Base-by-base conservation (phyloP, 1,140 invertebrate species). In the Drosophila sproati region DNA sequence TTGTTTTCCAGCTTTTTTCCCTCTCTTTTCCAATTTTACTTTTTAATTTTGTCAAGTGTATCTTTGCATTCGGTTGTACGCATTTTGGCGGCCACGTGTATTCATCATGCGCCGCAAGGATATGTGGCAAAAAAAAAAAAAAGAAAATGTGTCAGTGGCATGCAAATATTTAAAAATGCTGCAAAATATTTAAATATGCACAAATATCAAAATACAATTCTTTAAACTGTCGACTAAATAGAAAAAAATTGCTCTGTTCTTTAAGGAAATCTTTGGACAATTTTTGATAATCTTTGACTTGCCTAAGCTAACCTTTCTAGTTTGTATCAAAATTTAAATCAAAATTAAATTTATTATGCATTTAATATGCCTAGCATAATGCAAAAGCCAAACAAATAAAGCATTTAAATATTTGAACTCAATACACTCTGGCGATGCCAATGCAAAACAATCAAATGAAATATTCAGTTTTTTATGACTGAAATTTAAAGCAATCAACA, bases 81-180 rank as follows among this genome's bases (percentile, higher is more conserved):
- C 50, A 4, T 52, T 55, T 57, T 39, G 28, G 32, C 37, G 50
- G 64, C 48, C 50, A 68, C 55, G 47, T 67, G 69, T 45, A 52
- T 57, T 73, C 20, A 20, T 52, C 59, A 59, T 67, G 63, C 60
- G 63, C 70, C 55, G 70, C 70, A 73, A 68, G 62, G 52, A 68
- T 32, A 54, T 59, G 45, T 73, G 63, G 60, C 68, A 54, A 64
- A 55, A 47, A 57, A 64, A 62, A 47, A 57, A 63, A 63, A 54
- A n/a, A n/a, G n/a, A n/a, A n/a, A n/a, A n/a, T 69, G 51, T 70
- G 67, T 51, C 56, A 35, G 37, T 37, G 10, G 45, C 39, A 6
- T 3, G 1, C 3, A 34, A 52, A 10, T 50, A 31, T 48, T 8
- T 51, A 5, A 51, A 51, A n/a, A 12, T n/a, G 29, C 8, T 51